Evolutionary conservation across 2,113 vertebrate species (phyloP).

Genomic region (Pterocles orientalis): DNA sequence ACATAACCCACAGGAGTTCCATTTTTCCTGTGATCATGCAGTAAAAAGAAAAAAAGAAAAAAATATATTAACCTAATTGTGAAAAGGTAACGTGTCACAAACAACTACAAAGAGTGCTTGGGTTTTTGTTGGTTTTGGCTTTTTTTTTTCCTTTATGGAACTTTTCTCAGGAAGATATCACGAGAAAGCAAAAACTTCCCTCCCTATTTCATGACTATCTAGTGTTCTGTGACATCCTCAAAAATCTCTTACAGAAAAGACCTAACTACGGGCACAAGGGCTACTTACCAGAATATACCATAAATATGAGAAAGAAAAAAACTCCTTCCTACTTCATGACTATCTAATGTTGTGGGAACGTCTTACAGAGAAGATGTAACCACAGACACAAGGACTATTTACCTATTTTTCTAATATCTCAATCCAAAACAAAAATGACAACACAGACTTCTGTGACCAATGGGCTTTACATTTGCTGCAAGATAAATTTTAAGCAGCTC

Average conservation of each 20-base stretch:
- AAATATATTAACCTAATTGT: neutral
- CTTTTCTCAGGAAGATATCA: neutral
- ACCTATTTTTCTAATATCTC: neutral
- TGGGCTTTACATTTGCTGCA: neutral
- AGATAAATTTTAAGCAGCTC: neutral
- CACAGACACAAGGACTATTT: neutral
- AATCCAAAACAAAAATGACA: neutral
- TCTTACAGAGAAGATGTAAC: neutral
- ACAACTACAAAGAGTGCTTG: neutral
- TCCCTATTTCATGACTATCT: neutral
- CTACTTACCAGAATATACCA: neutral
- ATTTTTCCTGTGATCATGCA: neutral
- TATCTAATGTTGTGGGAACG: neutral
- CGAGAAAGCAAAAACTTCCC: neutral
- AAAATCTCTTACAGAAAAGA: neutral
- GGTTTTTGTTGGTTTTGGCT: no score
- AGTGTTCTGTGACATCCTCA: neutral
- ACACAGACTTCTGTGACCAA: neutral
- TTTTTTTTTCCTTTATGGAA: neutral
- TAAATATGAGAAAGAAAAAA: no score
- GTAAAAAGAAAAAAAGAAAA: neutral
- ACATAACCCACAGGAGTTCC: fast-evolving
- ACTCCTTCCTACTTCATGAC: neutral
- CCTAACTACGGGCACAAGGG: neutral
- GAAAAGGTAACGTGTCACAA: neutral